Evolutionary conservation across 2,888 invertebrate species (phyloP).

Genomic region (Agonum fuliginosum): DNA sequence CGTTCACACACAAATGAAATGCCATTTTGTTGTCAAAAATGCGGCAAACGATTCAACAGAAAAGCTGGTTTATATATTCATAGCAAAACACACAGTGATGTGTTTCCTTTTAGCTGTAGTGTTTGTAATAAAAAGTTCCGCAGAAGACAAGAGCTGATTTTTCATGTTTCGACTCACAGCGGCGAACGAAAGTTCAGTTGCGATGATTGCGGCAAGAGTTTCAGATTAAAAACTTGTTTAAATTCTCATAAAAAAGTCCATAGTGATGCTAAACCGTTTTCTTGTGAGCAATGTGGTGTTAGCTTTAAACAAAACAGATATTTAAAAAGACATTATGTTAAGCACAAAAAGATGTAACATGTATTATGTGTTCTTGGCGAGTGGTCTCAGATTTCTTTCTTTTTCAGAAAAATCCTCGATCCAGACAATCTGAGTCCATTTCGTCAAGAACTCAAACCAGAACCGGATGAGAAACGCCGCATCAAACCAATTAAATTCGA

Average conservation of each 20-base stretch:
- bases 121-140: constrained; percentile 75
- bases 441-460: constrained; percentile 63
- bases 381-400: constrained; percentile 62
- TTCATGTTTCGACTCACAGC: constrained; percentile 76
- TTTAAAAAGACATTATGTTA: constrained; percentile 67
- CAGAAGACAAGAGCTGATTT: constrained; percentile 74
- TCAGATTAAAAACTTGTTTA: constrained; percentile 72
- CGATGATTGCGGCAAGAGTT: constrained; percentile 74
- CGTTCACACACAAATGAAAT: constrained; percentile 73
- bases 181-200: constrained; percentile 76
- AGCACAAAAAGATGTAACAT: neutral
- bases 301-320: constrained; percentile 73
- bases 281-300: constrained; percentile 71
- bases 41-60: constrained; percentile 75
- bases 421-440: constrained; percentile 67
- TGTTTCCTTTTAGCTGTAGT: constrained; percentile 71
- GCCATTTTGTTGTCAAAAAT: constrained; percentile 75
- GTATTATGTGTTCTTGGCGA: constrained; percentile 13
- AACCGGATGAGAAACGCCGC: constrained; percentile 55
- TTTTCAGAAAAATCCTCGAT: neutral
- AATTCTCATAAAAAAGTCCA: constrained; percentile 72
- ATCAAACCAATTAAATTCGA: constrained; percentile 3
- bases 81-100: constrained; percentile 72
- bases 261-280: constrained; percentile 69
- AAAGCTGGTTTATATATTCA: constrained; percentile 74